Evolutionary conservation across 2,113 vertebrate genomes (phyloP).

Genomic region (Corapipo altera): DNA sequence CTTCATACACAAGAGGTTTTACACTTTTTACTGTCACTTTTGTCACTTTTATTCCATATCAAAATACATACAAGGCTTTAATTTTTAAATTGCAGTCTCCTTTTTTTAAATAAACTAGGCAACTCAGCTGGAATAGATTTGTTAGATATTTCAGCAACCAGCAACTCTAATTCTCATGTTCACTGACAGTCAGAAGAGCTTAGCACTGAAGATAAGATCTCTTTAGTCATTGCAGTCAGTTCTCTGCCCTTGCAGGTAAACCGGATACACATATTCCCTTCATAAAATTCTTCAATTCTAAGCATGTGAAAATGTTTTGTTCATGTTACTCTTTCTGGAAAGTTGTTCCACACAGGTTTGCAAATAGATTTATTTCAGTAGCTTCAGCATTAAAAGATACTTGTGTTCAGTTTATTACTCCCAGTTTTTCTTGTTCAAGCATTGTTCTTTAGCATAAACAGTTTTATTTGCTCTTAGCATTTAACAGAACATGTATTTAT

Average conservation of each 20-base stretch:
- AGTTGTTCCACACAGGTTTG: background rate
- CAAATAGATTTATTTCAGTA: background rate
- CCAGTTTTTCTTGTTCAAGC: background rate
- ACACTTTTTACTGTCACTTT: background rate
- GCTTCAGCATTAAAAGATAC: background rate
- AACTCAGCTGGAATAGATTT: background rate
- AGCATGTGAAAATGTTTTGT: background rate
- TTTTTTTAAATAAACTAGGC: background rate
- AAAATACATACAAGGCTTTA: background rate
- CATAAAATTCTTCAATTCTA: background rate
- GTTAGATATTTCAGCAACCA: background rate
- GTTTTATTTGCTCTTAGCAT: background rate
- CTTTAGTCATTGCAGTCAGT: background rate
- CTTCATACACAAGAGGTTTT: background rate
- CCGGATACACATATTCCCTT: background rate
- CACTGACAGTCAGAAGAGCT: background rate
- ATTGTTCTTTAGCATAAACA: background rate
- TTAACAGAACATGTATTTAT: background rate
- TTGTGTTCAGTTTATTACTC: background rate
- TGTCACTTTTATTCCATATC: background rate
- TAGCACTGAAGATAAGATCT: background rate
- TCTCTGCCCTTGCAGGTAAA: background rate
- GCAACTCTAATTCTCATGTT: background rate
- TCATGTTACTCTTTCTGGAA: background rate
- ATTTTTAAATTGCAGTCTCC: background rate